phyloP scores from a whole-genome alignment of 1,140 invertebrate species.

The Listronotus bonariensis region DNA sequence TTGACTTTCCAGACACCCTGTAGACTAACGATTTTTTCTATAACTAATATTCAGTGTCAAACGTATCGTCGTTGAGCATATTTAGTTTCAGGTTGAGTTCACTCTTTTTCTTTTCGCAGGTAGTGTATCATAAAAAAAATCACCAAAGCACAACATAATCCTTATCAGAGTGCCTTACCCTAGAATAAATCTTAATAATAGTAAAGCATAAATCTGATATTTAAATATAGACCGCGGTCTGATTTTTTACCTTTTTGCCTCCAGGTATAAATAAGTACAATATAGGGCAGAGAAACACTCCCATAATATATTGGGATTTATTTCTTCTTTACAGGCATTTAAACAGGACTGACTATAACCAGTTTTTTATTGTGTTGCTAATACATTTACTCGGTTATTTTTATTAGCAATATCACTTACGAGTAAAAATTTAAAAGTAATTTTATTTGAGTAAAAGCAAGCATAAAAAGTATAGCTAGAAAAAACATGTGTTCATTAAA shows the following conservation, averaged over 20 bases:
- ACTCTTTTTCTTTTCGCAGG: constrained; percentile 12
- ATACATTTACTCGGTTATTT: too few relatives aligned
- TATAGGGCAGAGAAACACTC: not conserved
- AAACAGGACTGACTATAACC: too few relatives aligned
- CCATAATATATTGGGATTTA: too few relatives aligned
- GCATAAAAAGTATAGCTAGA: too few relatives aligned
- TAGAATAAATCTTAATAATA: constrained; percentile 8
- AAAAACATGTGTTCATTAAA: too few relatives aligned
- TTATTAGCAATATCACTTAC: too few relatives aligned
- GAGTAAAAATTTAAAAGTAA: too few relatives aligned
- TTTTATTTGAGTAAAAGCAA: too few relatives aligned
- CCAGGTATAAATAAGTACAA: constrained; percentile 15
- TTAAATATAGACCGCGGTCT: constrained; percentile 29
- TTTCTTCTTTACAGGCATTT: too few relatives aligned
- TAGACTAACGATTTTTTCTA: constrained; percentile 4
- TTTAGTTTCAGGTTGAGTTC: constrained; percentile 16
- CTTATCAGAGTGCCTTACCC: constrained; percentile 11
- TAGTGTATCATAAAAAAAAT: not conserved
- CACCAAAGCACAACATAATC: constrained; percentile 4
- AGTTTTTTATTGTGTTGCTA: too few relatives aligned
- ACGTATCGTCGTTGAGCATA: not conserved
- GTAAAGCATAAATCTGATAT: constrained; percentile 31
- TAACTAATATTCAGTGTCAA: not conserved
- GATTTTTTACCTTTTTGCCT: constrained; percentile 31
- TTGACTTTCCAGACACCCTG: too few relatives aligned